A percentile compares a stretch with the other conserved stretches of the same genome.
These are phyloP conservation scores for Drosophila buzzatii DNA, from an alignment of 2,888 invertebrate genomes.

Conservation along the genomic window DNA sequence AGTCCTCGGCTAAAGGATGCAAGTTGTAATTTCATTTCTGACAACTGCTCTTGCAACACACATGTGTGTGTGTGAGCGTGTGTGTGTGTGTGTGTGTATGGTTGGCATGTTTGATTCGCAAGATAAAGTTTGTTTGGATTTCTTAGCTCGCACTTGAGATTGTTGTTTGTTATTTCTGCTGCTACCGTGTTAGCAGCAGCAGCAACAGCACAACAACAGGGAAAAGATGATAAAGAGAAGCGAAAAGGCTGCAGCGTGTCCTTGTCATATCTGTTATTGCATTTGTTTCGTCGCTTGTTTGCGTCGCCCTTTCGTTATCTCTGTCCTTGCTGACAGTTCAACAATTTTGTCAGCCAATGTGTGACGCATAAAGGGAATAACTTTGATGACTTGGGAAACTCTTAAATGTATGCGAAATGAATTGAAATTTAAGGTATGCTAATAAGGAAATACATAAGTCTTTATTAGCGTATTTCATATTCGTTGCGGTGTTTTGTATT, in stretches of 20 bases:
- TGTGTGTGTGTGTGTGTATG: conserved; percentile 33
- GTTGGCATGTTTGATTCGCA: conserved; percentile 67
- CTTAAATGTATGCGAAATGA: not conserved
- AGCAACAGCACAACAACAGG: not conserved
- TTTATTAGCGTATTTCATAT: conserved; percentile 4
- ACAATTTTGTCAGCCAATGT: not conserved
- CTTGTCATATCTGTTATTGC: conserved; percentile 72
- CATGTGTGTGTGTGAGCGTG: conserved; percentile 20
- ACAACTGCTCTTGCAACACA: conserved; percentile 48
- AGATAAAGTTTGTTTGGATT: conserved; percentile 80
- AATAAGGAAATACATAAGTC: too few species aligned
- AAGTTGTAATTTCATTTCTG: conserved; percentile 79
- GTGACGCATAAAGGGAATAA: not conserved
- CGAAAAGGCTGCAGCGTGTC: conserved; percentile 35
- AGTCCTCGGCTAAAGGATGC: conserved; percentile 65
- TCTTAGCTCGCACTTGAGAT: conserved; percentile 56
- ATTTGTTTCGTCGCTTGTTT: conserved; percentile 58
- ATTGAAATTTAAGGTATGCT: not conserved
- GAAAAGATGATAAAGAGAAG: not conserved
- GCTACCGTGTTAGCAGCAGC: conserved; percentile 24
- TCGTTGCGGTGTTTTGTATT: not conserved
- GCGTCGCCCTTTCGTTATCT: conserved; percentile 10
- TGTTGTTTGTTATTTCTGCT: conserved; percentile 62
- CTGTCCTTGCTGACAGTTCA: not conserved
- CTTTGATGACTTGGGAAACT: not conserved